Evolutionary conservation across 1,140 invertebrate genomes (phyloP).

Genomic region (Aphaenogaster floridana): DNA sequence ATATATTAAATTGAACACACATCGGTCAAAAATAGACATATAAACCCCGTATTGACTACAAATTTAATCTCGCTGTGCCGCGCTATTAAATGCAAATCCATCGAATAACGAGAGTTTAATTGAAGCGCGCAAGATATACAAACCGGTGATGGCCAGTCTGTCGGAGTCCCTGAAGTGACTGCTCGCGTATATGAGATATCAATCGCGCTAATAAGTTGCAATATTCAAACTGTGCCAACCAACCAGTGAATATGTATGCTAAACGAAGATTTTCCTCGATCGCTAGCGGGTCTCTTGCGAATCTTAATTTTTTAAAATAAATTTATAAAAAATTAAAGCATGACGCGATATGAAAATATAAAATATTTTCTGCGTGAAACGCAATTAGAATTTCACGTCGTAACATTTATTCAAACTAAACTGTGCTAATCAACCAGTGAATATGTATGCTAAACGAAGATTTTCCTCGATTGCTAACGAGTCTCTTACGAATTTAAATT

Average conservation of each 20-base stretch:
- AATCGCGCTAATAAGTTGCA: constrained; percentile 41
- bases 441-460: neutral
- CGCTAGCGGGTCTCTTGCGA: neutral
- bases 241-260: neutral
- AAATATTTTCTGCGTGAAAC: neutral
- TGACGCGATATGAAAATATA: neutral
- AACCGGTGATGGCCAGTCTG: constrained; percentile 19
- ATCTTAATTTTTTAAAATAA: neutral
- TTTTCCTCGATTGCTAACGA: neutral
- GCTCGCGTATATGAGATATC: constrained; percentile 30
- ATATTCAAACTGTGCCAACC: constrained; percentile 10
- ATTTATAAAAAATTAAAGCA: neutral
- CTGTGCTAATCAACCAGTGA: neutral
- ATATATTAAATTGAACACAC: constrained; percentile 61
- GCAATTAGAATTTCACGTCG: constrained; percentile 20
- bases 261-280: neutral
- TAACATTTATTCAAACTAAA: constrained; percentile 4
- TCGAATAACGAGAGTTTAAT: constrained; percentile 62
- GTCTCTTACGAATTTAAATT: neutral
- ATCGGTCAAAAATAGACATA: constrained; percentile 51
- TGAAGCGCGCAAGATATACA: constrained; percentile 55
- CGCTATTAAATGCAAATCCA: constrained; percentile 61
- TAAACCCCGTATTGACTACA: constrained; percentile 57
- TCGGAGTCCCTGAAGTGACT: constrained; percentile 17
- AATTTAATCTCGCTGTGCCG: constrained; percentile 57